Evolutionary conservation across 92 coral and sea anemone species (phyloP), one percentile per base, ranked within the genome.

Genomic region (Desmophyllum pertusum): DNA sequence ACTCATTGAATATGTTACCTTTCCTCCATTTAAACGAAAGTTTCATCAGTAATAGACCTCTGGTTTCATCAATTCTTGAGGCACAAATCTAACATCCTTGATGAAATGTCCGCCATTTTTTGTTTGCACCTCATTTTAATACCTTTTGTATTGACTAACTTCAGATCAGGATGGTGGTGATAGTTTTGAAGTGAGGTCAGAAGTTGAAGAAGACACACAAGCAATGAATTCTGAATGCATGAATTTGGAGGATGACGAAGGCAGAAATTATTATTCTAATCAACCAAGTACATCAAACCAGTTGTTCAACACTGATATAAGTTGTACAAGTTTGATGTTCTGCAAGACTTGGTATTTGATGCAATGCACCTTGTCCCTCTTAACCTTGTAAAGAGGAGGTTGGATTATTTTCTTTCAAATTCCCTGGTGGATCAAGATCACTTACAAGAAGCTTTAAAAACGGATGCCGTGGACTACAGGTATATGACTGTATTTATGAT

Each of bases 361-460:
- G 75, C 29, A 36, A 88, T 88, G 91, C 91, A 88, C 77, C 77
- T 83, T n/a, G 55, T 73, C 40, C 81, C 85, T 5, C 74, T 79
- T 18, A 84, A 85, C 70, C 59, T 81, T 25, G 77, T 80, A 21
- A 85, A 85, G 63, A 85, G 70, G 29, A 80, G 81, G 42, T 29
- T 75, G 33, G 85, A 57, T 11, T 40, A 40, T 51, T 66, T 84
- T 36, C 76, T 71, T 36, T 52, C 67, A 17, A 79, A 71, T 86
- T 70, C 51, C 38, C 30, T 72, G 77, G 35, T 79, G 75, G 45
- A 82, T 52, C 74, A n/a, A n/a, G n/a, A n/a, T n/a, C n/a, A n/a
- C n/a, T n/a, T n/a, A n/a, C n/a, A n/a, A n/a, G n/a, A n/a, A n/a
- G n/a, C n/a, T n/a, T n/a, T n/a, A n/a, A n/a, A n/a, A n/a, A n/a